These are phyloP conservation scores for Tenthredo scrophulariae DNA, from an alignment of 2,888 invertebrate genomes.

Conservation along the genomic window DNA sequence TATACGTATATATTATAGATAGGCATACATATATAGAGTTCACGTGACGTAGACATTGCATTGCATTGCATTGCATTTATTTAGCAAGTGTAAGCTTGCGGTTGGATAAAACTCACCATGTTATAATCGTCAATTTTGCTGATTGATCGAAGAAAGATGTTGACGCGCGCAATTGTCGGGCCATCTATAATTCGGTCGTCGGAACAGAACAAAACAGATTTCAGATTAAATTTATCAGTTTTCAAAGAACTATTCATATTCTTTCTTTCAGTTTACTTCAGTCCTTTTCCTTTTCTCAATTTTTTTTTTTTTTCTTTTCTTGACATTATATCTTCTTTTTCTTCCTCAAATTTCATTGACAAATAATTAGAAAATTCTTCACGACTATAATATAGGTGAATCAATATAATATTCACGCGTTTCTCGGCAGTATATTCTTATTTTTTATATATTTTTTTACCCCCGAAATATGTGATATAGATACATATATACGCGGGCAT, in stretches of 20 bases:
- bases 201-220: constrained; percentile 78
- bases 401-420: too few species aligned
- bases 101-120: constrained; percentile 91
- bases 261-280: background rate
- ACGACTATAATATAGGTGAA: background rate
- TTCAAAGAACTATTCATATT: background rate
- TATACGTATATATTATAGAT: constrained; percentile 55
- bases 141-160: constrained; percentile 98
- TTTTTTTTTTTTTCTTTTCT: background rate
- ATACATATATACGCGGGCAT: too few species aligned
- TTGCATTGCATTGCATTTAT: background rate
- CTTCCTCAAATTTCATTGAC: background rate
- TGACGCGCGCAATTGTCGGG: constrained; percentile 94
- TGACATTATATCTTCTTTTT: background rate
- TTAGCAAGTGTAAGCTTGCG: background rate
- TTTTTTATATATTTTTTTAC: too few species aligned
- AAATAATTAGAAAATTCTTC: background rate
- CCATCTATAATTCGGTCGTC: constrained; percentile 83
- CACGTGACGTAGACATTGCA: background rate
- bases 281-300: too few species aligned
- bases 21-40: constrained; percentile 64
- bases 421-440: too few species aligned
- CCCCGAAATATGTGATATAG: too few species aligned
- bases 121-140: constrained; percentile 99
- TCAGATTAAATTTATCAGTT: constrained; percentile 19